Percentiles rank a stretch among this genome's conserved stretches.
These are phyloP conservation scores for Geotrupes spiniger DNA, from an alignment of 2,888 invertebrate genomes.

Conservation along the genomic window DNA sequence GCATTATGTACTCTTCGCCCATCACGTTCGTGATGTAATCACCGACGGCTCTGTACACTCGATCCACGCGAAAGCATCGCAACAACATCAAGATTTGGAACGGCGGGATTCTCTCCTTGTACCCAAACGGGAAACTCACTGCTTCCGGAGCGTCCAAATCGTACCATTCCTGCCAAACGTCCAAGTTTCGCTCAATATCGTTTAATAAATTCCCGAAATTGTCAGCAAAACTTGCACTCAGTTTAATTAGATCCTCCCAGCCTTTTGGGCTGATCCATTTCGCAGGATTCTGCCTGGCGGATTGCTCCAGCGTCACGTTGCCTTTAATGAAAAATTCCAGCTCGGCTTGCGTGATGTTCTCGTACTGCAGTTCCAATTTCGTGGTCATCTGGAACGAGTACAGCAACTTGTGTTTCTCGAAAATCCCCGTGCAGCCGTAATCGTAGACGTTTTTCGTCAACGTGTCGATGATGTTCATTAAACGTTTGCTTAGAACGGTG, in stretches of 20 bases:
- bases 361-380: constrained; percentile 72
- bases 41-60: constrained; percentile 81
- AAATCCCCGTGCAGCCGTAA: constrained; percentile 89
- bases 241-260: constrained; percentile 81
- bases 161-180: constrained; percentile 71
- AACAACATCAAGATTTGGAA: constrained; percentile 78
- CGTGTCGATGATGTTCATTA: constrained; percentile 78
- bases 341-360: constrained; percentile 63
- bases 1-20: constrained; percentile 86
- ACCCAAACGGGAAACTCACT: constrained; percentile 64
- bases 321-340: constrained; percentile 90
- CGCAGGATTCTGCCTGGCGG: constrained; percentile 63
- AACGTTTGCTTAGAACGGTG: constrained; percentile 67
- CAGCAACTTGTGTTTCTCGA: constrained; percentile 85
- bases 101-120: constrained; percentile 60
- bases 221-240: constrained; percentile 66
- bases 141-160: constrained; percentile 82
- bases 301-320: constrained; percentile 74
- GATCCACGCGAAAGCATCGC: constrained; percentile 85
- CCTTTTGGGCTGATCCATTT: constrained; percentile 51
- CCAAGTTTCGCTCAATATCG: constrained; percentile 56
- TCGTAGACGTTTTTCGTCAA: constrained; percentile 86
- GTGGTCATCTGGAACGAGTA: constrained; percentile 90
- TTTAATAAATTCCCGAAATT: constrained; percentile 64
- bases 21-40: constrained; percentile 78